Evolutionary conservation across 1,140 invertebrate genomes (phyloP).

Genomic region (Papilio glaucus): DNA sequence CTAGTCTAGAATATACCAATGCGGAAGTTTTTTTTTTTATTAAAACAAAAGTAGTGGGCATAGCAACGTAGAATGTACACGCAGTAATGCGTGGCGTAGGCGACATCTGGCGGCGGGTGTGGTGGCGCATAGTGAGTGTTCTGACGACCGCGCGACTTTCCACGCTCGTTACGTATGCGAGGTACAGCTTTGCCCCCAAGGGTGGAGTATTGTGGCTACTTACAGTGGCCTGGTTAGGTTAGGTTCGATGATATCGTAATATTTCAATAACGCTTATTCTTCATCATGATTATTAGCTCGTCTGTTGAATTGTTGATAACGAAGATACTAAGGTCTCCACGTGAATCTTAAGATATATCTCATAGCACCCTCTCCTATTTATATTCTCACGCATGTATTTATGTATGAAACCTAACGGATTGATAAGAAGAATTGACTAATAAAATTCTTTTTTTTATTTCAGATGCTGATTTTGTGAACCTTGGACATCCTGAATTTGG

Average conservation of each 20-base stretch:
- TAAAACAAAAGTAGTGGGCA: neutral
- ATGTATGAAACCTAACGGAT: no score
- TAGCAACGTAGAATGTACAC: constrained; percentile 10
- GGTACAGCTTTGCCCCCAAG: constrained; percentile 9
- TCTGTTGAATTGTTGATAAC: no score
- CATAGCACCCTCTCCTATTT: no score
- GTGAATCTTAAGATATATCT: no score
- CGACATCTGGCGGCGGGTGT: constrained; percentile 50
- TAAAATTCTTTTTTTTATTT: no score
- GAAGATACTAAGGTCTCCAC: no score
- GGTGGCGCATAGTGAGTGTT: constrained; percentile 51
- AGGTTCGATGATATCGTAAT: neutral
- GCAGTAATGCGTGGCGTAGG: constrained; percentile 45
- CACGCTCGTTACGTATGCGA: constrained; percentile 49
- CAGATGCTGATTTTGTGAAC: no score
- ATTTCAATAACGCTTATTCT: neutral
- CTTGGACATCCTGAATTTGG: no score
- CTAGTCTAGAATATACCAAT: no score
- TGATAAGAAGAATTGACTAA: no score
- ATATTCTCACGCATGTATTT: no score
- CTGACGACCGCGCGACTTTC: constrained; percentile 52
- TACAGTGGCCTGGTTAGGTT: neutral
- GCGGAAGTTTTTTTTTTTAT: neutral
- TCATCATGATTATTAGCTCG: no score
- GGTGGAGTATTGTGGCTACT: neutral